Percentiles rank a stretch among this genome's conserved stretches.
These are phyloP conservation scores for Pandemis heparana DNA, from an alignment of 2,888 invertebrate genomes.

Conservation along the genomic window DNA sequence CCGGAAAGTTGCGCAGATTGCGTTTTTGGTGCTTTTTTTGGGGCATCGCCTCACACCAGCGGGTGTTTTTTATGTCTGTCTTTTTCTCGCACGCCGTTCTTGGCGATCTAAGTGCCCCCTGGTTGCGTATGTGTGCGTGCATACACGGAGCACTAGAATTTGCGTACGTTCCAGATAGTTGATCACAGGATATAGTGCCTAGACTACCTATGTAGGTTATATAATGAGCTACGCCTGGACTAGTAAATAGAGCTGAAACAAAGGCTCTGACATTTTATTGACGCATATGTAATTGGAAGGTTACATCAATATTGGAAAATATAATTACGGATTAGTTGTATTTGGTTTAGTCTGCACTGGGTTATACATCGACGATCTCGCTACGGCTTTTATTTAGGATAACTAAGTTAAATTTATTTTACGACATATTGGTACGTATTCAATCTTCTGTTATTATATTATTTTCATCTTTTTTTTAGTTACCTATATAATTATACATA, in stretches of 20 bases:
- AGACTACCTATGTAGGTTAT: slow-evolving; percentile 58
- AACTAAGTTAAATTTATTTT: too few relatives aligned
- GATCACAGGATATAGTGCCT: slow-evolving; percentile 54
- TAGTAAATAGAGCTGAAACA: slow-evolving; percentile 77
- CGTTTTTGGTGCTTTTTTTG: slow-evolving; percentile 87
- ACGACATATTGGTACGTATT: too few relatives aligned
- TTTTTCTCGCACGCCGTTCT: slow-evolving; percentile 80
- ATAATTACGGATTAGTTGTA: slow-evolving; percentile 1
- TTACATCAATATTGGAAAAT: slow-evolving; percentile 3
- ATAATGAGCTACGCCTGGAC: slow-evolving; percentile 73
- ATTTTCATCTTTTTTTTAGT: too few relatives aligned
- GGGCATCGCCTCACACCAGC: slow-evolving; percentile 83
- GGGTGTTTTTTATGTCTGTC: slow-evolving; percentile 83
- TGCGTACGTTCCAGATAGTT: slow-evolving; percentile 81
- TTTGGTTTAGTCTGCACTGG: background rate
- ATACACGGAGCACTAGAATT: slow-evolving; percentile 83
- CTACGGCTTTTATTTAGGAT: background rate
- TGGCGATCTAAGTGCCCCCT: slow-evolving; percentile 56
- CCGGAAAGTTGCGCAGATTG: slow-evolving; percentile 86
- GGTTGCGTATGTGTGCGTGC: slow-evolving; percentile 63
- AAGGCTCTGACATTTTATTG: slow-evolving; percentile 67
- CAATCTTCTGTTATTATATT: too few relatives aligned
- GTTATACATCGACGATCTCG: background rate
- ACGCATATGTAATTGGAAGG: slow-evolving; percentile 1
- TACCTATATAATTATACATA: too few relatives aligned